phyloP scores from a whole-genome alignment of 2,797 vertebrate genomes.

The Hydrophis major region DNA sequence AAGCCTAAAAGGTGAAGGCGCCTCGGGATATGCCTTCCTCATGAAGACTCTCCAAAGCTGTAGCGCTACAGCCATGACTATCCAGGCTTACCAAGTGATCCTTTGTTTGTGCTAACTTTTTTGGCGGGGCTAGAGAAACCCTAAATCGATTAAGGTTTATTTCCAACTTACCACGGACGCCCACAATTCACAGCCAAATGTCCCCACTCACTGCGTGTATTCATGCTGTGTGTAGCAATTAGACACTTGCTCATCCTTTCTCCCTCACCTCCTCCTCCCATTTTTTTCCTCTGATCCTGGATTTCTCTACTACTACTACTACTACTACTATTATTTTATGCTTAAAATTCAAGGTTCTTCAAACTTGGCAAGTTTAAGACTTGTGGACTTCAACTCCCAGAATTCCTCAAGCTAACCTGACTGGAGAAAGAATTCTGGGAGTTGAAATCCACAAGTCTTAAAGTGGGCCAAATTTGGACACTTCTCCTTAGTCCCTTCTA shows the following conservation, averaged over 20 bases:
- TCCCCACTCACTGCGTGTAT: neutral
- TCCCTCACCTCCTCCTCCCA: no score
- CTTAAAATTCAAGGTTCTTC: no score
- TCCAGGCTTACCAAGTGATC: neutral
- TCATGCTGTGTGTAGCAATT: neutral
- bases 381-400: no score
- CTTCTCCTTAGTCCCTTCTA: no score
- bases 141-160: neutral
- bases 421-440: no score
- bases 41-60: neutral
- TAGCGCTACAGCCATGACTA: neutral
- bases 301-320: neutral
- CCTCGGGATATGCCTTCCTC: neutral
- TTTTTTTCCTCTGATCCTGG: neutral
- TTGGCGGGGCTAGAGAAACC: neutral
- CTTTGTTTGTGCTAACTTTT: neutral
- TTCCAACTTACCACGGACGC: neutral
- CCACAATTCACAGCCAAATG: neutral
- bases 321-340: no score
- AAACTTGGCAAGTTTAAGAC: no score
- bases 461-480: no score
- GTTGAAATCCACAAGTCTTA: no score
- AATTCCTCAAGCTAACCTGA: no score
- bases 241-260: neutral
- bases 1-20: neutral